Base-by-base conservation (phyloP, 2,113 vertebrate genomes). In the Petromus typicus region DNA sequence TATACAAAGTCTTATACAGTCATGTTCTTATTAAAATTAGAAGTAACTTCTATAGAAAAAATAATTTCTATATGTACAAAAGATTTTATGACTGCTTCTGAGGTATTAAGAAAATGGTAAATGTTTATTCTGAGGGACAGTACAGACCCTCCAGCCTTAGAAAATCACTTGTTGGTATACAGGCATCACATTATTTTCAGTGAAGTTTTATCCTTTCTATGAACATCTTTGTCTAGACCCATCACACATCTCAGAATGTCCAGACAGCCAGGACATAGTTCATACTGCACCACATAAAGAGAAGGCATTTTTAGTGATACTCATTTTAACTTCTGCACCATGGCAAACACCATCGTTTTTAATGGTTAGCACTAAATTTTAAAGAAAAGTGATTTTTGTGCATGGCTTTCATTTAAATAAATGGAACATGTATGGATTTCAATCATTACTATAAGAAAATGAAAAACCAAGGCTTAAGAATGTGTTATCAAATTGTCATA, bases 271-370 rank as follows among this genome's bases (percentile, higher is more conserved):
- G 99, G 94, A 99, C 97, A 98, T 98, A 98, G 98, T 99, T 99
- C 98, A 98, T 99, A 99, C 99, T 99, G 99, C 99, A 99, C 99
- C 99, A 99, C 98, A 98, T 93, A 98, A 99, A 99, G 98, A 99
- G 98, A 99, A 99, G 99, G 99, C 99, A 99, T 99, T 99, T 98
- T 98, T 99, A 99, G 99, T 98, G 98, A 99, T 98, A 98, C 93
- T 95, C 97, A 95, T 98, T 98, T 96, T 98, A 99, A 98, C 98
- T 98, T 99, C 98, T 98, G 98, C 98, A 98, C 98, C 98, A 94
- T 96, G 93, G 89, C 98, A 99, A 99, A 98, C 99, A 99, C 98
- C 80, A 98, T 43, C 80, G 96, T 98, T 98, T 93, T 91, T 89
- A 95, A 97, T 85, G 97, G 97, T 97, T 92, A 98, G 94, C 79